These are phyloP conservation scores for Cheiracanthium punctorium DNA, from an alignment of 2,888 invertebrate species.

Conservation along the genomic window DNA sequence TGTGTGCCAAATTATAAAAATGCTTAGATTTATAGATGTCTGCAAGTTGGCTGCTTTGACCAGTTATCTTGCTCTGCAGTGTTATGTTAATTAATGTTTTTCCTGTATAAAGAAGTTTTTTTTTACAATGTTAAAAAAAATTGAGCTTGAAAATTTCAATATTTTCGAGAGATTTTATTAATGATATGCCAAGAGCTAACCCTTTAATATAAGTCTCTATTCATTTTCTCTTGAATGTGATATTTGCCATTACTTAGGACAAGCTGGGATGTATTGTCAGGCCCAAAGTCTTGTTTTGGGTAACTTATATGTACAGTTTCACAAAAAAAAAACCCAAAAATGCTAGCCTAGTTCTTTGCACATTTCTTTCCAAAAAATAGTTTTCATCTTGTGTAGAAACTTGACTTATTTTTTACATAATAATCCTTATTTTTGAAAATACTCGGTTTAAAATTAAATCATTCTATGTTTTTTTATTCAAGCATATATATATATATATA, in stretches of 20 bases:
- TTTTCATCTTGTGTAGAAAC: not conserved
- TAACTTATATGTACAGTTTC: constrained; percentile 48
- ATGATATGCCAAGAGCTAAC: constrained; percentile 65
- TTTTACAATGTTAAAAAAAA: constrained; percentile 65
- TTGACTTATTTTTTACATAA: not conserved
- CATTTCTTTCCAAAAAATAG: constrained; percentile 37
- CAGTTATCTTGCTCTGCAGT: constrained; percentile 51
- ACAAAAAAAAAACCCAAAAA: too few relatives aligned
- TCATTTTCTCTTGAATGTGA: constrained; percentile 69
- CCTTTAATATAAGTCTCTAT: constrained; percentile 64
- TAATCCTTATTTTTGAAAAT: too few relatives aligned
- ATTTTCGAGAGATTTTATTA: constrained; percentile 67
- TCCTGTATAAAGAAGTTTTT: constrained; percentile 50
- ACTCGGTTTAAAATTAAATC: too few relatives aligned
- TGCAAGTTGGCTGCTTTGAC: constrained; percentile 67
- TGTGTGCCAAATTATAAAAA: constrained; percentile 65
- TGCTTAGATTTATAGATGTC: constrained; percentile 38
- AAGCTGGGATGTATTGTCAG: constrained; percentile 42
- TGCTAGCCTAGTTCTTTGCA: constrained; percentile 55
- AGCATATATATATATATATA: too few relatives aligned
- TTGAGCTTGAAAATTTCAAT: constrained; percentile 69
- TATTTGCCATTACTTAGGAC: constrained; percentile 67
- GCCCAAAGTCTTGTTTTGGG: constrained; percentile 40
- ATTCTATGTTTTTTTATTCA: too few relatives aligned
- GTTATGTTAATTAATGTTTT: constrained; percentile 49